Evolutionary conservation across 2,888 invertebrate genomes (phyloP).

Genomic region (Platypus cylindrus): DNA sequence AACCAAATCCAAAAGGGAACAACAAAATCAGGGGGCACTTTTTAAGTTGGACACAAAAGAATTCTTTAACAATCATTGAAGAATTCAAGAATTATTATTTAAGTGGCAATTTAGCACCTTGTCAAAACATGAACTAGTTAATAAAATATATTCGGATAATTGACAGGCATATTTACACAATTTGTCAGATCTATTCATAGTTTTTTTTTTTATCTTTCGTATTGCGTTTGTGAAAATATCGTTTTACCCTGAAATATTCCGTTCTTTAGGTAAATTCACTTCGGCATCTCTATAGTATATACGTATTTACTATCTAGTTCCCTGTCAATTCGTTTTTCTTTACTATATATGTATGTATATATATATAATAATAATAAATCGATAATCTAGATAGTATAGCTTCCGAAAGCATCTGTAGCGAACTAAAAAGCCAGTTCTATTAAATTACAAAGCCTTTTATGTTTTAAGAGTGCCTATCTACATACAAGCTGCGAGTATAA

Average conservation of each 20-base stretch:
- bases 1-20: too few relatives aligned
- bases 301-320: too few relatives aligned
- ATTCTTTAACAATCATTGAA: too few relatives aligned
- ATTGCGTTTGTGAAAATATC: slow-evolving; percentile 10
- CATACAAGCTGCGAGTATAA: slow-evolving; percentile 29
- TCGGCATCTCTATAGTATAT: too few relatives aligned
- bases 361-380: slow-evolving; percentile 6
- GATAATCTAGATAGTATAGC: too few relatives aligned
- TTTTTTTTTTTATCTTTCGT: too few relatives aligned
- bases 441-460: slow-evolving; percentile 29
- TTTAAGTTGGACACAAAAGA: too few relatives aligned
- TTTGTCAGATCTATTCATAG: slow-evolving; percentile 9
- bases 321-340: too few relatives aligned
- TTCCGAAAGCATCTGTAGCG: slow-evolving; percentile 15
- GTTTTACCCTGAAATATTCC: slow-evolving; percentile 7
- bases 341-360: too few relatives aligned
- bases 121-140: slow-evolving; percentile 14
- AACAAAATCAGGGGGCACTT: too few relatives aligned
- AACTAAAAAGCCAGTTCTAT: slow-evolving; percentile 29
- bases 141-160: slow-evolving; percentile 8
- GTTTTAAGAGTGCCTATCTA: slow-evolving; percentile 28
- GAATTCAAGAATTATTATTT: too few relatives aligned
- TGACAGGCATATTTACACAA: slow-evolving; percentile 11
- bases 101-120: slow-evolving; percentile 14
- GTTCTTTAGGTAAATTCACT: too few relatives aligned